phyloP scores from a whole-genome alignment of 2,888 invertebrate genomes.

The Minunthozetes semirufus region DNA sequence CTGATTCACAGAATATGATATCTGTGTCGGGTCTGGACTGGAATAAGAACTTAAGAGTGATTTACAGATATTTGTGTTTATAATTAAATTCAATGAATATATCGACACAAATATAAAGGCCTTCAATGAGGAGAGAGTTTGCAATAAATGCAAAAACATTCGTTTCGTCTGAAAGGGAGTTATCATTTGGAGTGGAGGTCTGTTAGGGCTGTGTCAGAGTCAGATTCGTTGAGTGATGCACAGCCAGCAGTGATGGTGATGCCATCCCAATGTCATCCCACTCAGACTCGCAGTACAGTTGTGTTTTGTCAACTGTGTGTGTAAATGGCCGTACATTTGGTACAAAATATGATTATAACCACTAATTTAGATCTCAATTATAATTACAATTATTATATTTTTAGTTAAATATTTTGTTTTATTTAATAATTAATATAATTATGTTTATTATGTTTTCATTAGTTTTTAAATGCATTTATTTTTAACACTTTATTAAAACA shows the following conservation, averaged over 20 bases:
- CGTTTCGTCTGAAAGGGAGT: too few relatives aligned
- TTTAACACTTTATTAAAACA: background rate
- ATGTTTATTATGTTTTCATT: background rate
- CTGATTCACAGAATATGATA: too few relatives aligned
- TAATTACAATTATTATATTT: background rate
- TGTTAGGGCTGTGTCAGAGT: too few relatives aligned
- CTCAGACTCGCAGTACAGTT: background rate
- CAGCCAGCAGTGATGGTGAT: constrained; percentile 1
- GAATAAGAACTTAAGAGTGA: too few relatives aligned
- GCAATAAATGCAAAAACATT: too few relatives aligned
- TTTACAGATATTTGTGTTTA: too few relatives aligned
- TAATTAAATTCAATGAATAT: too few relatives aligned
- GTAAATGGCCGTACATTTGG: background rate
- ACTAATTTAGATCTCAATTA: background rate
- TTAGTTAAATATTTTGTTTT: background rate
- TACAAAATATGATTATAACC: background rate
- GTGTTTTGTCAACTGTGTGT: background rate
- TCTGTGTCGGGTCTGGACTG: too few relatives aligned
- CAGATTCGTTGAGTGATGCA: background rate
- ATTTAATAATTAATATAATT: background rate
- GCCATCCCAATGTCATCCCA: constrained; percentile 22
- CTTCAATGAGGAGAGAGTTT: too few relatives aligned
- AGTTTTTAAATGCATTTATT: background rate
- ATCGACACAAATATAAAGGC: too few relatives aligned
- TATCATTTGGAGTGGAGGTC: too few relatives aligned